Base-by-base conservation (phyloP, 2,888 invertebrate genomes). In the Microchrysa polita region DNA sequence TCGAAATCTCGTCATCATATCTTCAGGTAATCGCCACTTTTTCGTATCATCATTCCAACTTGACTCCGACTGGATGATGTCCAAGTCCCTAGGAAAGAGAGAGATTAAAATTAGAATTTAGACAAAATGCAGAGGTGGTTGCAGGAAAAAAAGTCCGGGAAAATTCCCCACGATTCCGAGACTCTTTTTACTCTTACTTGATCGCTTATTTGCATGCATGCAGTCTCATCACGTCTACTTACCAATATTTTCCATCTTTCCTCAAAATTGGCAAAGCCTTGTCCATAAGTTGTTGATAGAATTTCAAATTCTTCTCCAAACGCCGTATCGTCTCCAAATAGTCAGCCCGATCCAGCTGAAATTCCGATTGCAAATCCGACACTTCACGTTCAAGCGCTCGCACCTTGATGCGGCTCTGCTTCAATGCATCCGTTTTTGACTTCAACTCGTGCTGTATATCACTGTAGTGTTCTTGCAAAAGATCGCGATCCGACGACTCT, bases 281-380 rank as follows among this genome's bases (percentile, higher is more conserved):
- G 34, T 89, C 89, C 2, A 89, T 80, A n/a, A 91, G 87, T 79
- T 90, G 89, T 73, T 89, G 88, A 77, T 90, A 83, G 57, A 93
- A 86, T 81, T 91, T 90, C 22, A 91, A 81, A 79, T 91, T 90
- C 76, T 88, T 88, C 73, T 93, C 91, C 79, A 93, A 90, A 77
- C 90, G 88, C 18, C 94, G 86, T 42, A 94, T 93, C 0, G 93
- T 91, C 80, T 94, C 94, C 76, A 95, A 83, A 81, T 94, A 94
- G 81, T 94, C 93, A n/a, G 91, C 89, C 1, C 93, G 86, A 80
- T 94, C 94, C 72, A 89, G 86, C 82, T 94, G 92, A 83, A 94
- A 94, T 84, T 94, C 94, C 10, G 91, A 88, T 79, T 93, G 93
- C 1, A 95, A 85, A 82, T 94, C 94, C 5, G 86, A 84, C 22